Conservation (phyloP, 2,888 invertebrate genomes). For the Xestia rhomboidea region DNA sequence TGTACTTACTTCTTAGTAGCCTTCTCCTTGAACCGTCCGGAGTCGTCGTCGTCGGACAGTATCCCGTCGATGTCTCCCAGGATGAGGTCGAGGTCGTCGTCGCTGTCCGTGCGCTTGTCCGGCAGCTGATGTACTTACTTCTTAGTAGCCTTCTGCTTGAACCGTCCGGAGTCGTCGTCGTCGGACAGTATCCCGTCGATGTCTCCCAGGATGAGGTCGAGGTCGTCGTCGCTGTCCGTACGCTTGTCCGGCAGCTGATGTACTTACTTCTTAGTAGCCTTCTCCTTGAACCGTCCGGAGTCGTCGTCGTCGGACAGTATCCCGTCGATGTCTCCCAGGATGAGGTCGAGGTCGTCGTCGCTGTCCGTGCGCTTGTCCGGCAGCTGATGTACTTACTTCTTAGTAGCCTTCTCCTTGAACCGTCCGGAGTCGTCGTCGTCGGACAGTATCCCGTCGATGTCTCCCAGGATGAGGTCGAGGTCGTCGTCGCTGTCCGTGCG, state of each 20-base stretch:
- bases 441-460: too few species aligned
- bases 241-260: slow-evolving; percentile 55
- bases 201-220: slow-evolving; percentile 85
- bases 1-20: too few species aligned
- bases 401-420: too few species aligned
- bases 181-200: slow-evolving; percentile 88
- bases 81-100: too few species aligned
- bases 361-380: too few species aligned
- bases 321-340: slow-evolving; percentile 86
- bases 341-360: slow-evolving; percentile 86
- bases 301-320: slow-evolving; percentile 87
- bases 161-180: slow-evolving; percentile 81
- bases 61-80: too few species aligned
- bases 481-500: too few species aligned
- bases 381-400: slow-evolving; percentile 6
- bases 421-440: too few species aligned
- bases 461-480: too few species aligned
- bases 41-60: too few species aligned
- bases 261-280: slow-evolving; percentile 71
- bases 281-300: slow-evolving; percentile 78
- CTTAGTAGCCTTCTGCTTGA: slow-evolving; percentile 74
- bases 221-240: slow-evolving; percentile 81
- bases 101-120: too few species aligned
- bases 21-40: too few species aligned
- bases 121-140: slow-evolving; percentile 67